Evolutionary conservation across 1,140 invertebrate genomes (phyloP).

Genomic region (Harlomillsia oculata): DNA sequence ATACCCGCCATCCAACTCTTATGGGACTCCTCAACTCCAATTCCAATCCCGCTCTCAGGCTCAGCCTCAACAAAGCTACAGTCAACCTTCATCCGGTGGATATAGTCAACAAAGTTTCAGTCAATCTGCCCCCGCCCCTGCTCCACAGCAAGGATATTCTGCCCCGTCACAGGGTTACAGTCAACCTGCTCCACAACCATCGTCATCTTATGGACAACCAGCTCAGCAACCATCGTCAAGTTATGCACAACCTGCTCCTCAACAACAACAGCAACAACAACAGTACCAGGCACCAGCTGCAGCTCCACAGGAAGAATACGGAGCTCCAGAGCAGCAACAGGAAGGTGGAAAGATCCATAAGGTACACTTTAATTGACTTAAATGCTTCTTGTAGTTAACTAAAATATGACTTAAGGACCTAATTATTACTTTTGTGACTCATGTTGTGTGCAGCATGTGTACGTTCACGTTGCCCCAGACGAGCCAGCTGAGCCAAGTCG

Average conservation of each 20-base stretch:
- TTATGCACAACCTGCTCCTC: constrained; percentile 10
- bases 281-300: constrained; percentile 37
- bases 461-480: constrained; percentile 66
- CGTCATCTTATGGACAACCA: not conserved
- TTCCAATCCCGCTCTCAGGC: no score
- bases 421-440: no score
- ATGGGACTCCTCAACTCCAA: constrained; percentile 7
- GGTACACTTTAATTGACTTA: no score
- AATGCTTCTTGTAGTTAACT: no score
- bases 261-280: constrained; percentile 35
- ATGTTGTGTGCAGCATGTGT: no score
- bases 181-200: constrained; percentile 6
- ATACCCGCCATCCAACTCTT: constrained; percentile 1
- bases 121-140: constrained; percentile 2
- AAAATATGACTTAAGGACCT: no score
- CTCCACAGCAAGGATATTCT: not conserved
- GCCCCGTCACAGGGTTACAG: constrained; percentile 2
- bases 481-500: constrained; percentile 62
- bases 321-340: constrained; percentile 38
- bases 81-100: constrained; percentile 16
- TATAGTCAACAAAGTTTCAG: constrained; percentile 2
- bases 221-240: constrained; percentile 35
- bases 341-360: constrained; percentile 52
- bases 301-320: constrained; percentile 38
- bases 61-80: constrained; percentile 5